Evolutionary conservation across 2,797 vertebrate species (phyloP).

Genomic region (Furcifer pardalis): DNA sequence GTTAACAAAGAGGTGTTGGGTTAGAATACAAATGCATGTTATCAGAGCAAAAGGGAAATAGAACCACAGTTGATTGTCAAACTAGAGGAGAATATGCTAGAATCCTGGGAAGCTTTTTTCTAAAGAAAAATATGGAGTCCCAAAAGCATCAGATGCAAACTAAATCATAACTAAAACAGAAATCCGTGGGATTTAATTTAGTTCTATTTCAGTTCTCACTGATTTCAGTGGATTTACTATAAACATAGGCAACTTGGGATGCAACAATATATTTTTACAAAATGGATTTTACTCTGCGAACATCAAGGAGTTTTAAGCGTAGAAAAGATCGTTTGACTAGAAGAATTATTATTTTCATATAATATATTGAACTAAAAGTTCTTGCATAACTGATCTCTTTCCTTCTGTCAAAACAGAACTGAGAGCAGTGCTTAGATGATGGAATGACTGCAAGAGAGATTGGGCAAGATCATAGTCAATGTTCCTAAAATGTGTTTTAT

Average conservation of each 20-base stretch:
- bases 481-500: slow-evolving; percentile 6
- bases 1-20: no score
- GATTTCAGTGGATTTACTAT: not conserved
- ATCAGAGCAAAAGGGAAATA: not conserved
- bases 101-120: not conserved
- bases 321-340: not conserved
- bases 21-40: not conserved
- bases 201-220: not conserved
- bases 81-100: no score
- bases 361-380: not conserved
- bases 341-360: not conserved
- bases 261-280: not conserved
- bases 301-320: not conserved
- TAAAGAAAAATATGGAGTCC: no score
- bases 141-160: no score
- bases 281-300: not conserved
- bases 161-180: not conserved
- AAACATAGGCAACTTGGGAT: not conserved
- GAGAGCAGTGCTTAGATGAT: not conserved
- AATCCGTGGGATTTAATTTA: not conserved
- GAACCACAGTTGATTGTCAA: not conserved
- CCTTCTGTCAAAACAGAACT: not conserved
- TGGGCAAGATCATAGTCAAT: not conserved
- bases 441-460: not conserved
- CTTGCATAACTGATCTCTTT: not conserved